Evolutionary conservation across 2,888 invertebrate genomes (phyloP).

Genomic region (Iphiclides podalirius): DNA sequence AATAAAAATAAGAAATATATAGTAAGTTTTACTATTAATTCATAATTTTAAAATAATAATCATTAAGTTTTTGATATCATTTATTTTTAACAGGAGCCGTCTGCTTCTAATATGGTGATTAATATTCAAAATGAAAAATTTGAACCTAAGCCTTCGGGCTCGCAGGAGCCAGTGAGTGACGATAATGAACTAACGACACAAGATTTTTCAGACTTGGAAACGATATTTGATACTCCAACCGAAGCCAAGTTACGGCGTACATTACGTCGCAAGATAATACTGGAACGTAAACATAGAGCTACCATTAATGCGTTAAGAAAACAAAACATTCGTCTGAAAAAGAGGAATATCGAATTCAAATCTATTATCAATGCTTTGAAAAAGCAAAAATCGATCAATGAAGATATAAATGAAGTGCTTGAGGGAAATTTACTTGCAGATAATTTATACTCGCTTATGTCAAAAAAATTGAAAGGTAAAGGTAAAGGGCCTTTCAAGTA

Average conservation of each 20-base stretch:
- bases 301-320: slow-evolving; percentile 5
- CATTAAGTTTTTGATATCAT: too few relatives aligned
- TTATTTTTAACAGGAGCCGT: too few relatives aligned
- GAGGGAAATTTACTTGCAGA: background rate
- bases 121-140: too few relatives aligned
- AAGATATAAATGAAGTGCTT: slow-evolving; percentile 2
- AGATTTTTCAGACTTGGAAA: slow-evolving; percentile 13
- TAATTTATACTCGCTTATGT: background rate
- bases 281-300: background rate
- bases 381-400: slow-evolving; percentile 11
- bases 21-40: too few relatives aligned
- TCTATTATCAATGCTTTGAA: slow-evolving; percentile 12
- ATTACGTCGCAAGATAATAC: slow-evolving; percentile 1
- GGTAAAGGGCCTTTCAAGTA: too few relatives aligned
- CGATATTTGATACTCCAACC: slow-evolving; percentile 19
- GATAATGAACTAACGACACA: too few relatives aligned
- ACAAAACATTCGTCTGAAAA: slow-evolving; percentile 19
- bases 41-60: too few relatives aligned
- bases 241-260: slow-evolving; percentile 1
- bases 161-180: too few relatives aligned
- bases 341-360: slow-evolving; percentile 8
- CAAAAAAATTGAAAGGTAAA: slow-evolving; percentile 4
- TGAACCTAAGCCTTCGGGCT: too few relatives aligned
- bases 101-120: too few relatives aligned
- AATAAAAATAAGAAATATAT: too few relatives aligned